Conservation (phyloP, 2,888 invertebrate species). For the Molanna angustata region DNA sequence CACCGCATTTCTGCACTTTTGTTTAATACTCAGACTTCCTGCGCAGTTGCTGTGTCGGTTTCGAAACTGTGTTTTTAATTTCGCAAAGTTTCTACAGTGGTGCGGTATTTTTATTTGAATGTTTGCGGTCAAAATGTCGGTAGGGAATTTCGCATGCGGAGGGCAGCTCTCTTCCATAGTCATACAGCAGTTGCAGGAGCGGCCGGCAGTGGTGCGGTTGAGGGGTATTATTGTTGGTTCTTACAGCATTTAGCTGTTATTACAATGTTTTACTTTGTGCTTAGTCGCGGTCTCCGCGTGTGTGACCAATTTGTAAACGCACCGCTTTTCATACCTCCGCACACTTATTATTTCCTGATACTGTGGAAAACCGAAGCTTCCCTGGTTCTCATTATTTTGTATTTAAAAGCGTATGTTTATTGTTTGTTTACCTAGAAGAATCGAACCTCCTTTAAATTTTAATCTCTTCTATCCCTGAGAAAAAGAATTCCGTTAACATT, state of each 20-base stretch:
- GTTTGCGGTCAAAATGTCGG: conserved; percentile 12
- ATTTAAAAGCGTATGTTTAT: too few relatives aligned
- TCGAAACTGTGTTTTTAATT: conserved; percentile 7
- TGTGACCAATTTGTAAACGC: conserved; percentile 28
- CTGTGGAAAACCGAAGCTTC: too few relatives aligned
- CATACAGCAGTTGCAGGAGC: too few relatives aligned
- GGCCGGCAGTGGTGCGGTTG: too few relatives aligned
- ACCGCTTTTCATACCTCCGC: conserved; percentile 11
- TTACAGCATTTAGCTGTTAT: conserved; percentile 15
- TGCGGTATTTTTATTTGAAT: conserved; percentile 13
- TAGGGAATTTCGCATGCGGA: conserved; percentile 2
- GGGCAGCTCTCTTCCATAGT: too few relatives aligned
- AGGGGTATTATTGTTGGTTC: conserved; percentile 1
- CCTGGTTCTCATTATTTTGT: too few relatives aligned
- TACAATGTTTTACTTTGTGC: conserved; percentile 29
- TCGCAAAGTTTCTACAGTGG: conserved; percentile 2
- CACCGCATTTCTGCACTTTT: background rate
- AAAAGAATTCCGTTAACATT: too few relatives aligned
- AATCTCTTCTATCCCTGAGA: too few relatives aligned
- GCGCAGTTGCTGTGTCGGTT: conserved; percentile 4
- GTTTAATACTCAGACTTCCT: background rate
- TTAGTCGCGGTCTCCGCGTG: conserved; percentile 18
- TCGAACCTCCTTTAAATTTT: too few relatives aligned
- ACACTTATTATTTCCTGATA: conserved; percentile 19
- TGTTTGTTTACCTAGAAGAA: too few relatives aligned